phyloP scores from a whole-genome alignment of 2,797 vertebrate genomes.

The Poecilia velifera region DNA sequence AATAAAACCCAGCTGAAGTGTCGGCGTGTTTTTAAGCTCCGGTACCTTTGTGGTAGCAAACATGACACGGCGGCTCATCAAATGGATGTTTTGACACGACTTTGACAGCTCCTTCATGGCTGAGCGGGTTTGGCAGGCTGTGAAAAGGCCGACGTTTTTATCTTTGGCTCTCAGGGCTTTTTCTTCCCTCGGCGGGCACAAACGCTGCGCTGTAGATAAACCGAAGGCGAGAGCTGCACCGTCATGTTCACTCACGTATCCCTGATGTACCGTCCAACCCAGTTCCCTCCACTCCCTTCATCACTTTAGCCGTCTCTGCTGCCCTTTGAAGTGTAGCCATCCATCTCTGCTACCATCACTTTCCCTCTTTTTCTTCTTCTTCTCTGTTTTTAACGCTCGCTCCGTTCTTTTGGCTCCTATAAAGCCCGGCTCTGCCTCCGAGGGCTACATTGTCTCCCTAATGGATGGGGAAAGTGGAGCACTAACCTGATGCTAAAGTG shows the following conservation, averaged over 20 bases:
- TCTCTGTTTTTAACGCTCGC: neutral
- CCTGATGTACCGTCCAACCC: constrained; percentile 60
- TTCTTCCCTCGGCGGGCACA: constrained; percentile 43
- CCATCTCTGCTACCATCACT: constrained; percentile 53
- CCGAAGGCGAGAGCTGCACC: constrained; percentile 56
- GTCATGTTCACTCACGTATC: constrained; percentile 68
- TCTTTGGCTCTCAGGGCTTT: constrained; percentile 71
- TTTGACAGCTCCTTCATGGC: constrained; percentile 50
- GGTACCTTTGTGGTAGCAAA: constrained; percentile 45
- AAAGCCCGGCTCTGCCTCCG: constrained; percentile 59
- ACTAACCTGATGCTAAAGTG: constrained; percentile 78
- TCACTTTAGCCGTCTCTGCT: constrained; percentile 60
- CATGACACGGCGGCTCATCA: constrained; percentile 39
- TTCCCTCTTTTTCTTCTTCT: constrained; percentile 19
- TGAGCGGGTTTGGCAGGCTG: constrained; percentile 54
- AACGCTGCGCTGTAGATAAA: constrained; percentile 57
- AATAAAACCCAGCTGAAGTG: constrained; percentile 2
- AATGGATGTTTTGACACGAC: constrained; percentile 50
- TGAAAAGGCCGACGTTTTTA: constrained; percentile 65
- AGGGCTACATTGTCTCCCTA: constrained; percentile 75
- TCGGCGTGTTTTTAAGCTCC: constrained; percentile 17
- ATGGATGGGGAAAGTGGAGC: constrained; percentile 78
- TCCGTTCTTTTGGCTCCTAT: constrained; percentile 54
- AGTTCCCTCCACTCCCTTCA: constrained; percentile 49
- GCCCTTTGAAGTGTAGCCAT: constrained; percentile 65